Evolutionary conservation across 2,888 invertebrate species (phyloP), one percentile per base, ranked within the genome.

Genomic region (Cephus rjabovi): DNA sequence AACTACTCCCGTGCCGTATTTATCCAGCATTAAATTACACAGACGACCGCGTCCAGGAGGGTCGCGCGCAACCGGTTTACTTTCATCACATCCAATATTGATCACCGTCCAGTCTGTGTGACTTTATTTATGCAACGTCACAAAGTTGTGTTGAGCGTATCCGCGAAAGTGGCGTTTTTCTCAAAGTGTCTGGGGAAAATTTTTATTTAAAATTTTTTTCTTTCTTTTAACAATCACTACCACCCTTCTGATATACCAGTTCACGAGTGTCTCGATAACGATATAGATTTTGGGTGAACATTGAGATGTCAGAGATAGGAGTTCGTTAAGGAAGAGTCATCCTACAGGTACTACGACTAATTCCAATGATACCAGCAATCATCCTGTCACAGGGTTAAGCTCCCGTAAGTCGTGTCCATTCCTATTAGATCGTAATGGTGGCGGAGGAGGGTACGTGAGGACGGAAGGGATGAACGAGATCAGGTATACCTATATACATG

Each of bases 1-100:
- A 88, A 88, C 88, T 88, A 87, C 86, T 86, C 87, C 83, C 77
- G 82, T 78, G 85, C 83, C 84, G 88, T 89, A 90, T 90, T 89
- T 90, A 86, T 87, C 84, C 85, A 88, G 89, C 88, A 90, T 90
- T 89, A 89, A 90, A 89, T 90, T 90, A 89, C 90, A 87, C 87
- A 85, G 86, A 85, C 87, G 87, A 85, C 81, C 86, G 86, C 86
- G 84, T 82, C 79, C 85, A 84, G 84, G 84, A 82, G 84, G 78
- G 81, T 82, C 75, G 77, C 75, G 81, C 85, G 83, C 86, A 86
- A 83, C 86, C 86, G 86, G 87, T 87, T 89, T 88, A 89, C 89
- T 89, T 89, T 89, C 89, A 89, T 89, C 88, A 87, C 87, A 87
- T 89, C 83, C 87, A 89, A 89, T 90, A 90, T 89, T 89, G 89